Base-by-base conservation (phyloP, 1,140 invertebrate species). In the Megalopta genalis region DNA sequence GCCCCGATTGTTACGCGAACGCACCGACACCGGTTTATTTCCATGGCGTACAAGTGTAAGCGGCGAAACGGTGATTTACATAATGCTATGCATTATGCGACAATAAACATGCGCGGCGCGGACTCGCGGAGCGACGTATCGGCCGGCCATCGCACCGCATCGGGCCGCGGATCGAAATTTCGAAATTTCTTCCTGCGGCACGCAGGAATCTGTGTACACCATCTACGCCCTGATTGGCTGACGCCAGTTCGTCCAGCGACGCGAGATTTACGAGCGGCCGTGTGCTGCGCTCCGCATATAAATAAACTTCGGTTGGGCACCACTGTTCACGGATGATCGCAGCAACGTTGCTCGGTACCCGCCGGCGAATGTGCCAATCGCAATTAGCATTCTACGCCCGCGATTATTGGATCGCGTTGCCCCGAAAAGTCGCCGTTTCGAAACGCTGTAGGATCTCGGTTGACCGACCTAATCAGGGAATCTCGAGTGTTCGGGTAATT, bases 61-160 rank as follows among this genome's bases (percentile, higher is more conserved):
- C 84, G 71, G 54, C 21, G 78, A 81, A 81, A 66, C 69, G 42
- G 8, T 32, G 60, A 86, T 86, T 85, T 86, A 64, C 83, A 86
- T 85, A 86, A 86, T 86, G 83, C 52, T 76, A 86, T 86, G 83
- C 83, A 86, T 86, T 86, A 85, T 86, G 84, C 83, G 80, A 86
- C 80, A 62, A 86, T 86, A 86, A 86, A 86, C 84, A 86, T 76
- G 83, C 84, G 63, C 23, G 52, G 65, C 74, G 70, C 64, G 42
- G 84, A 65, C 32, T 63, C 73, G 73, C 32, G 27, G 25, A 68
- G 65, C 67, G 66, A 75, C 73, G 60, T 69, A 84, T 70, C 70
- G 74, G 37, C 12, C 7, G 21, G 64, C 42, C 66, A 65, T 60
- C 71, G 64, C 54, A 21, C n/a, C 52, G 52, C 16, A 21, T 21